Evolutionary conservation across 64 coral and sea anemone genomes (phyloP), one percentile per base, ranked within the genome.

Genomic region (Montipora sp.): DNA sequence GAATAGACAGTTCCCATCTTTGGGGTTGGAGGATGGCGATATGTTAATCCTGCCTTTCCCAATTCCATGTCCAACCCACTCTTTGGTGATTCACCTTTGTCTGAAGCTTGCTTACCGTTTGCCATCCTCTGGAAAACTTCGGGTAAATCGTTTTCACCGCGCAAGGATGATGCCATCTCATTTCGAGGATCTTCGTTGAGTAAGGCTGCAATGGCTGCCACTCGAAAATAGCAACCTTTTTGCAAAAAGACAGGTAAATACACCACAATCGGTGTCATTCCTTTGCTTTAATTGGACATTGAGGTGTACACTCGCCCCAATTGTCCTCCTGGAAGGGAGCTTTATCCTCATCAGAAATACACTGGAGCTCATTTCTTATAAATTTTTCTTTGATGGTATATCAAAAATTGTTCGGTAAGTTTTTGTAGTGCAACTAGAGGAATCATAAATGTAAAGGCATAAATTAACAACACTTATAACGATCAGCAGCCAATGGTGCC

Each of bases 401-500:
- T 51, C 86, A 75, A 76, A 88, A 68, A 88, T 73, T 16, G 36
- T 50, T 44, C 51, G 51, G 10, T 73, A 27, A 46, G 36, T 58
- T 75, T 36, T 48, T 27, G 47, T 18, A 47, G 48, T 44, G 51
- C 86, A 74, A 2, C 75, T 77, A 57, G 47, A 45, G 45, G 70
- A 73, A 58, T 88, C 86, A 46, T 88, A 77, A 75, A 61, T 55
- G 18, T 88, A 74, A 27, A 76, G 63, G 47, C 69, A 75, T 27
- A 76, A 3, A 24, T 43, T 77, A 47, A 88, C 8, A 73, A 61
- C 72, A 88, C 86, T 75, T 50, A 88, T 55, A 55, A 88, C 19
- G 50, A 53, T 71, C 10, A 88, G 73, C 51, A 88, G 23, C 86
- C 86, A 88, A 23, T 88, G 86, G 36, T 76, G 18, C 66, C 59